These are phyloP conservation scores for Heliconius sara DNA, from an alignment of 2,888 invertebrate species.

Conservation along the genomic window DNA sequence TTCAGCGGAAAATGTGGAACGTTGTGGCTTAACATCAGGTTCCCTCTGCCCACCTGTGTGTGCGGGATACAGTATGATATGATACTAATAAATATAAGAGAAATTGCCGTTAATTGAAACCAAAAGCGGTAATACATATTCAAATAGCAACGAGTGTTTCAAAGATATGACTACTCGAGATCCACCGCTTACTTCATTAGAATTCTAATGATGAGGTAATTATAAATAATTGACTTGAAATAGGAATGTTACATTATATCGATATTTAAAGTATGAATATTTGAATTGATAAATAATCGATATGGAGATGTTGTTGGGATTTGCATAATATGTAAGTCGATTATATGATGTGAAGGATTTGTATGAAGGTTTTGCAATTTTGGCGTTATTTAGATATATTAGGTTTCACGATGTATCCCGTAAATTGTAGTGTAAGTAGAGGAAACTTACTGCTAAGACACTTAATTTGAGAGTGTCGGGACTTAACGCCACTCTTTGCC, in stretches of 20 bases:
- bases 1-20: too few relatives aligned
- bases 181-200: conserved; percentile 12
- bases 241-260: conserved; percentile 7
- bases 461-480: too few relatives aligned
- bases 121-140: conserved; percentile 3
- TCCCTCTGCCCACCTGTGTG: too few relatives aligned
- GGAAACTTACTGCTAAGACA: too few relatives aligned
- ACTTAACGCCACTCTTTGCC: too few relatives aligned
- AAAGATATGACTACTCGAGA: not conserved
- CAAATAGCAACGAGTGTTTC: not conserved
- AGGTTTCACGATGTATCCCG: too few relatives aligned
- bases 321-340: not conserved
- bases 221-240: conserved; percentile 17
- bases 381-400: not conserved
- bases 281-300: conserved; percentile 3
- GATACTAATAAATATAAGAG: conserved; percentile 2
- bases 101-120: conserved; percentile 10
- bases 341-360: too few relatives aligned
- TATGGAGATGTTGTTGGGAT: conserved; percentile 5
- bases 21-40: too few relatives aligned
- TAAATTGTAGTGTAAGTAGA: too few relatives aligned
- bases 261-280: not conserved
- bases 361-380: not conserved
- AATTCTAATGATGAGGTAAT: conserved; percentile 18
- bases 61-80: not conserved